These are phyloP conservation scores for Mythimna vitellina DNA, from an alignment of 2,888 invertebrate genomes.

Conservation along the genomic window DNA sequence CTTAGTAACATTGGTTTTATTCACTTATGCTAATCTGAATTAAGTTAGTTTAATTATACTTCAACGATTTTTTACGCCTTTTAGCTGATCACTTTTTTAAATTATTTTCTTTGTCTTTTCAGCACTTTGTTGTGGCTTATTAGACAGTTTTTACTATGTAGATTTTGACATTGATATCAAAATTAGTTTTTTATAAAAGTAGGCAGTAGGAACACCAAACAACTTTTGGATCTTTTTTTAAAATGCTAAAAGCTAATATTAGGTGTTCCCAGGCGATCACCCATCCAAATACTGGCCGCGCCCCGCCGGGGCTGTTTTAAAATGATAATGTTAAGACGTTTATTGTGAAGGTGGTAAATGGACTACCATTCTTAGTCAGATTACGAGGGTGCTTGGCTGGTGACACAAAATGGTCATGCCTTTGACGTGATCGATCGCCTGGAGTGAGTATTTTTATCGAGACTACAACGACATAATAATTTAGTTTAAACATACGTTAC, in stretches of 20 bases:
- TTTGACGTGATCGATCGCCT: slow-evolving; percentile 54
- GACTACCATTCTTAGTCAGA: slow-evolving; percentile 54
- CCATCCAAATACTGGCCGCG: slow-evolving; percentile 85
- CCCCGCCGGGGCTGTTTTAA: slow-evolving; percentile 87
- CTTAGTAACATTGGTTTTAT: no score
- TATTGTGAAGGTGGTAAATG: no score
- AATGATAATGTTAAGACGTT: slow-evolving; percentile 77
- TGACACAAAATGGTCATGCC: slow-evolving; percentile 56
- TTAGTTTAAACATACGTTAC: no score
- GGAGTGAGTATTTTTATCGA: slow-evolving; percentile 14
- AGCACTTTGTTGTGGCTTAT: no score
- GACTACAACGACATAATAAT: no score
- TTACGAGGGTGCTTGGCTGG: slow-evolving; percentile 56
- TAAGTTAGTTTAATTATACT: not conserved
- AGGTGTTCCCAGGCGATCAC: slow-evolving; percentile 83
- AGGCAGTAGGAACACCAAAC: no score
- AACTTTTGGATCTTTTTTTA: not conserved
- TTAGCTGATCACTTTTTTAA: no score
- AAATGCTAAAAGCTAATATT: slow-evolving; percentile 68
- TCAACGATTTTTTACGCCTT: not conserved
- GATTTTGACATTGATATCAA: no score
- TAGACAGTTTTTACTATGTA: no score
- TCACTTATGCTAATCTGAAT: not conserved
- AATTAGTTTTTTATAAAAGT: no score
- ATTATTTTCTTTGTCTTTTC: no score